phyloP scores from a whole-genome alignment of 2,797 vertebrate genomes.

The Neosilurus hyrtlii region DNA sequence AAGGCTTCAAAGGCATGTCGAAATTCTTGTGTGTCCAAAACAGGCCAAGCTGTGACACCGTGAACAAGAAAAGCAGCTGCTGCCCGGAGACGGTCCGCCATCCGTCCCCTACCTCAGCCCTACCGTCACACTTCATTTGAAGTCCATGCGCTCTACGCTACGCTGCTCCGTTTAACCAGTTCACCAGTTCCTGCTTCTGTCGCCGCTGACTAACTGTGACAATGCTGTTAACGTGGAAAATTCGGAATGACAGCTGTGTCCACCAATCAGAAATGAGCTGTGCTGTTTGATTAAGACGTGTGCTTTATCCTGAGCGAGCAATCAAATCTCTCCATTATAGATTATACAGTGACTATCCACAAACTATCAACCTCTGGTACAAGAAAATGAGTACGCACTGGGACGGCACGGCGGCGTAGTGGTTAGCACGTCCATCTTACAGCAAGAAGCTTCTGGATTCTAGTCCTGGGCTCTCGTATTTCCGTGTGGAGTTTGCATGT shows the following conservation, averaged over 20 bases:
- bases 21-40: conserved; percentile 74
- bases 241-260: not conserved
- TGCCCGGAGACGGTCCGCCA: conserved; percentile 57
- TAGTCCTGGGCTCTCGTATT: too few relatives aligned
- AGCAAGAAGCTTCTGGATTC: too few relatives aligned
- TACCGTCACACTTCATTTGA: conserved; percentile 41
- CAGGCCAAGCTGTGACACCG: conserved; percentile 70
- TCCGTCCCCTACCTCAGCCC: conserved; percentile 52
- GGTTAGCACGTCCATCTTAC: too few relatives aligned
- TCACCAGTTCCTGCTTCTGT: conserved; percentile 19
- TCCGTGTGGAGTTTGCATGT: too few relatives aligned
- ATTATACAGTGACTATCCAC: too few relatives aligned
- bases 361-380: too few relatives aligned
- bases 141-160: conserved; percentile 4
- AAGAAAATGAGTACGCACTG: too few relatives aligned
- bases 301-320: too few relatives aligned
- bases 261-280: not conserved
- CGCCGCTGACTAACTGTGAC: conserved; percentile 41
- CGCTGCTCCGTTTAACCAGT: conserved; percentile 62
- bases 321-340: too few relatives aligned
- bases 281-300: not conserved
- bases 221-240: not conserved
- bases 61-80: conserved; percentile 81
- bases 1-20: conserved; percentile 76
- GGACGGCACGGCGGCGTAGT: too few relatives aligned